Percentiles rank a stretch among this genome's conserved stretches.
phyloP scores from a whole-genome alignment of 1,140 invertebrate genomes.

The Lepidurus arcticus region DNA sequence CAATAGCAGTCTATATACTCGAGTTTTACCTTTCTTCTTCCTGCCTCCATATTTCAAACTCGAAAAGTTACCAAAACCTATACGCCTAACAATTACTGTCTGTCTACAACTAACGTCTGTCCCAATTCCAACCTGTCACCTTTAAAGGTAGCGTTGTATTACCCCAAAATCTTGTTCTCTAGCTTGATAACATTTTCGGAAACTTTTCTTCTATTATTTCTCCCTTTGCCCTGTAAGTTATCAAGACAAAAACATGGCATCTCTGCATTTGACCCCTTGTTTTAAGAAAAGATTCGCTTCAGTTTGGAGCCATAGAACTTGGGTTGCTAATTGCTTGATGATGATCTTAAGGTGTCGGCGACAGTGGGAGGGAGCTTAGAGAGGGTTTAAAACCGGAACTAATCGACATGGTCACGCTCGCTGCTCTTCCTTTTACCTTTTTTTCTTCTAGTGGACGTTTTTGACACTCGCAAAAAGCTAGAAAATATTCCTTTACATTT shows the following conservation, averaged over 20 bases:
- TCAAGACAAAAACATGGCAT: no score
- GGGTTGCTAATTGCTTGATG: background rate
- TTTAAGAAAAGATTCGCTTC: no score
- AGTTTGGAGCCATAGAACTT: background rate
- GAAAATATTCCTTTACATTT: background rate
- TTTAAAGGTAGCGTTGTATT: no score
- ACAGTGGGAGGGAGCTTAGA: background rate
- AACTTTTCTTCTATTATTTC: no score
- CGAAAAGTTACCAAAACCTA: background rate
- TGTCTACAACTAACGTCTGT: no score
- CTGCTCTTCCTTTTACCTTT: background rate
- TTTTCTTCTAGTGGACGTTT: background rate
- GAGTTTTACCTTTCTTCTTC: background rate
- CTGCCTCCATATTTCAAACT: background rate
- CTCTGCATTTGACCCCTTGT: no score
- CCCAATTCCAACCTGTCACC: no score
- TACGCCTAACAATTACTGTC: background rate
- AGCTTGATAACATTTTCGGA: no score
- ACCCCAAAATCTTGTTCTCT: no score
- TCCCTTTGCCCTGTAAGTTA: no score
- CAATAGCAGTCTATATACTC: background rate
- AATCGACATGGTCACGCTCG: constrained; percentile 8
- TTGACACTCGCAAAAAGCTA: background rate
- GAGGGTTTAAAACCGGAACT: background rate
- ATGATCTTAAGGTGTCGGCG: background rate